Evolutionary conservation across 2,113 vertebrate species (phyloP).

Genomic region (Pogonocichla stellata): DNA sequence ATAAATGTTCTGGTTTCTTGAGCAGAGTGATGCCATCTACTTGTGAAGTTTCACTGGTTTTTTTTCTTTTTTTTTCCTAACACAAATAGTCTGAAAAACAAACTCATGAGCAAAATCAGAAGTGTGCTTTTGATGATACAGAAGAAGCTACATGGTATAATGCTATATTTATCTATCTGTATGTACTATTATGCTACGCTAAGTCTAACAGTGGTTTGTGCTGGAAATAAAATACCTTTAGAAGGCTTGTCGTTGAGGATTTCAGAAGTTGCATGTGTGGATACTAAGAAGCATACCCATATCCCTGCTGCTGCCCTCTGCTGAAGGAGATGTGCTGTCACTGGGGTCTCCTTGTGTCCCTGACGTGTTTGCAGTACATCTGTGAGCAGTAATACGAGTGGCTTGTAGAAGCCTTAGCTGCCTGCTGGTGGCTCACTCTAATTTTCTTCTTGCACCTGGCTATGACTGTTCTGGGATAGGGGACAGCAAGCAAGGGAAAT

Average conservation of each 20-base stretch:
- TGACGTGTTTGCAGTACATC: accelerated
- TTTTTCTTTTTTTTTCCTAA: too few species aligned
- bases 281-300: background rate
- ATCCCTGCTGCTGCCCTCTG: background rate
- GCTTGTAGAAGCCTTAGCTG: background rate
- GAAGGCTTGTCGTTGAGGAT: background rate
- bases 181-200: background rate
- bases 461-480: background rate
- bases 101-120: background rate
- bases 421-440: background rate
- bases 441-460: accelerated
- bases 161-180: background rate
- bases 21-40: background rate
- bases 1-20: background rate
- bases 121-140: background rate
- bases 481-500: background rate
- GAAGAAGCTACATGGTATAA: background rate
- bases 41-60: background rate
- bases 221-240: background rate
- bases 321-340: background rate
- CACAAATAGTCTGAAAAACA: background rate
- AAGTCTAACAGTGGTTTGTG: background rate
- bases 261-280: background rate
- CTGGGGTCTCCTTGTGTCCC: background rate
- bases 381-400: too few species aligned